Evolutionary conservation across 2,113 vertebrate species (phyloP).

Genomic region (Herpailurus yagouaroundi): DNA sequence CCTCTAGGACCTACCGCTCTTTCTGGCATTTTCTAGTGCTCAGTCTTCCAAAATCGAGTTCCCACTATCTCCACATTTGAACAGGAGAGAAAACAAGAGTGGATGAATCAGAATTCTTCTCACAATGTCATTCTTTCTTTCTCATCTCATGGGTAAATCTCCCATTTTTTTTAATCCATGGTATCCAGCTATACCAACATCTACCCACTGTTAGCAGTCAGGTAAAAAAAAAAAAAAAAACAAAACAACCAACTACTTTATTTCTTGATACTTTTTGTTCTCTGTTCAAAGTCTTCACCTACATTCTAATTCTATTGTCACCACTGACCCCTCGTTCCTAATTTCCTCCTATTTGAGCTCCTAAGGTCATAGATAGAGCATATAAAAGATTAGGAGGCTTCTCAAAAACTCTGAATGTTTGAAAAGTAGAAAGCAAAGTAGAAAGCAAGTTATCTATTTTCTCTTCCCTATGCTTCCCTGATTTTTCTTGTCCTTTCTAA

Average conservation of each 20-base stretch:
- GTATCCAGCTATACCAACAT: not conserved
- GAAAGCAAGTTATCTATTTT: not conserved
- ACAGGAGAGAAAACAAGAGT: not conserved
- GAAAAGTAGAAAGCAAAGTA: not conserved
- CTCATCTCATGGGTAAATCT: not conserved
- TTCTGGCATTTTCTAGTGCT: not conserved
- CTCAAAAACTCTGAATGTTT: not conserved
- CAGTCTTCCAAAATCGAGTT: not conserved
- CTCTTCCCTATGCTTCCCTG: not conserved
- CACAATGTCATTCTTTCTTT: not conserved
- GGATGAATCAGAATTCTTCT: not conserved
- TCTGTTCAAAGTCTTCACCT: not conserved
- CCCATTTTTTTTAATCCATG: not conserved
- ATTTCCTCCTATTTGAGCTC: not conserved
- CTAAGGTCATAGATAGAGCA: not conserved
- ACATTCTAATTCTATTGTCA: not conserved
- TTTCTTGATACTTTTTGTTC: not conserved
- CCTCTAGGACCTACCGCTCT: fast-evolving
- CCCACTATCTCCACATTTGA: not conserved
- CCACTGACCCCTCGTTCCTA: not conserved
- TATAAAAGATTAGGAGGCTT: not conserved
- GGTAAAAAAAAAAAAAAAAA: not conserved
- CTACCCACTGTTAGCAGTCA: not conserved
- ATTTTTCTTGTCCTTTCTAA: not conserved
- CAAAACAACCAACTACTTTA: not conserved